Base-by-base conservation (phyloP, 2,888 invertebrate species). In the Torymus auratus region DNA sequence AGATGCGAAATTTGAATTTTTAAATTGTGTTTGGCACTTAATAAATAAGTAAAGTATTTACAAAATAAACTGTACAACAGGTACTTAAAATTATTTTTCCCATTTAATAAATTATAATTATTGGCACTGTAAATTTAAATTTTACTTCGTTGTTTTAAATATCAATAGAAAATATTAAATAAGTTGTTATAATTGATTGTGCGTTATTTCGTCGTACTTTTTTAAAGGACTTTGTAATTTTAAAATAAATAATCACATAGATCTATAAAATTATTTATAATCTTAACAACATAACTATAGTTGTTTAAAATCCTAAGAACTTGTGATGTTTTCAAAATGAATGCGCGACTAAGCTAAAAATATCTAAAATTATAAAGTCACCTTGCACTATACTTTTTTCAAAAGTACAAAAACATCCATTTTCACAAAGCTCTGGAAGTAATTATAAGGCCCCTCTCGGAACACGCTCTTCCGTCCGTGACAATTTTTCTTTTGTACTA, bases 401-500 rank as follows among this genome's bases (percentile, higher is more conserved):
- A 41, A 41, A 41, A 52, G 70, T 56, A 56, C 41, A 62, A 62
- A 13, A 67, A 52, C 14, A 56, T 23, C 11, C 15, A 28, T 7
- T 56, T 28, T 64, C 50, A 41, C 55, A 55, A 71, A 62, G 56
- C 58, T 64, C 17, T 23, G 15, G 13, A 78, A 28, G 53, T 50
- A 23, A 61, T 67, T 61, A 41, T 41, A 70, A 80, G 69, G 60
- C 58, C 58, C 20, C 53, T 12, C n/a, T 12, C n/a, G 20, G 53
- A 28, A 53, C 56, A 41, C 41, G 41, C 15, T 55, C 15, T 56
- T 28, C 71, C 60, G 20, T 20, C 28, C 60, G 11, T 13, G 52
- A 53, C 41, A 74, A 61, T 58, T 65, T 61, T 28, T 70, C 52
- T 60, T 75, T 81, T 81, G 81, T 81, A 81, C 78, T 78, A 69